phyloP scores from a whole-genome alignment of 2,113 vertebrate species.

The Campylomormyrus tamandua region DNA sequence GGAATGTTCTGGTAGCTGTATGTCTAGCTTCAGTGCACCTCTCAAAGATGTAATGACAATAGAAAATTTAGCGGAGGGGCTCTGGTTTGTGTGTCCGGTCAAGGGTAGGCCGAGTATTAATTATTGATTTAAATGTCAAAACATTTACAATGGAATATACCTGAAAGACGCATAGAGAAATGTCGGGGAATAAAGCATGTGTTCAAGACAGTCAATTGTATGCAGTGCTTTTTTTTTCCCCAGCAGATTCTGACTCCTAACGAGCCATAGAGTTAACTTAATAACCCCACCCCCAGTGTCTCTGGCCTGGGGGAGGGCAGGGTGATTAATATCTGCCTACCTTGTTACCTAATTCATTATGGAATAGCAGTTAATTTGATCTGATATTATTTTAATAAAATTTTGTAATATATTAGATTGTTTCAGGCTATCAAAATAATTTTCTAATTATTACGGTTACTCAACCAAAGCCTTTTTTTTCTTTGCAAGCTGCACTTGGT shows the following conservation, averaged over 20 bases:
- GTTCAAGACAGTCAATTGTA: conserved; percentile 58
- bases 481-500: conserved; percentile 81
- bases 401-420: conserved; percentile 99
- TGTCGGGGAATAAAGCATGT: conserved; percentile 31
- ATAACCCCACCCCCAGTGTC: conserved; percentile 80
- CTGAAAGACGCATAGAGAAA: not conserved
- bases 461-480: conserved; percentile 85
- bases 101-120: not conserved
- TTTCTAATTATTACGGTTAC: conserved; percentile 99
- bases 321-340: conserved; percentile 99
- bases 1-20: not conserved
- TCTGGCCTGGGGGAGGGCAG: conserved; percentile 80
- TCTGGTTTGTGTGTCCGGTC: not conserved
- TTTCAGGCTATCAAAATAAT: conserved; percentile 99
- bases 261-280: conserved; percentile 76
- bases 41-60: not conserved
- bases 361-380: conserved; percentile 99
- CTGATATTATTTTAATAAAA: conserved; percentile 99
- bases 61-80: not conserved
- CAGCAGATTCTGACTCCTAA: conserved; percentile 65
- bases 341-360: conserved; percentile 99
- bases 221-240: conserved; percentile 62
- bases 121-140: not conserved
- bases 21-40: not conserved
- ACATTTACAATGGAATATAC: not conserved